Base-by-base conservation (phyloP, 1,140 invertebrate genomes). In the Akabosia matsudoensis region DNA sequence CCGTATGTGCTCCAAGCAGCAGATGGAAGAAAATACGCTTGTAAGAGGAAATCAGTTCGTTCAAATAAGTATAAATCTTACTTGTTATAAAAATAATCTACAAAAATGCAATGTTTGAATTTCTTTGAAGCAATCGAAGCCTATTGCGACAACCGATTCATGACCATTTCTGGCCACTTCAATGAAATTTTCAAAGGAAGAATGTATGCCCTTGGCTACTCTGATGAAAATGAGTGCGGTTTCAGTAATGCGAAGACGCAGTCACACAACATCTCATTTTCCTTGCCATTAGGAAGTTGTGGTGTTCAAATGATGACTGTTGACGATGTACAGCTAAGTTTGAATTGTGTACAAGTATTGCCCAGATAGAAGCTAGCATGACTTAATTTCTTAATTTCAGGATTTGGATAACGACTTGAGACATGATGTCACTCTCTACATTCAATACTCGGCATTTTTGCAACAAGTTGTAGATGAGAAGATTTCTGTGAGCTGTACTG, bases 401-500 rank as follows among this genome's bases (percentile, higher is more conserved):
- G 67, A 77, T 75, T 52, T 79, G 45, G 79, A 79, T 14, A 74
- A 73, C 33, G 72, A 79, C 37, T 72, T 77, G 31, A 30, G 56
- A 16, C 79, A 81, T 73, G 78, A 79, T 45, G 77, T 79, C 14
- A 78, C 70, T 10, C 16, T 81, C 1, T 81, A 81, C 64, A 79
- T 81, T 73, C 80, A 81, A 61, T 81, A 81, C 64, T 81, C 80
- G 4, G 73, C 80, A n/a, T 81, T 54, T 75, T 33, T 81, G n/a
- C 80, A 81, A 33, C 80, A 81, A 78, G 70, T 74, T 2, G 67
- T 78, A 33, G 80, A 81, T 73, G 80, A 81, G 30, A 79, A 79
- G 73, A 45, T 81, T n/a, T 74, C 76, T 28, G 75, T 81, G 14
- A 76, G 22, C 45, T 81, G 80, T 72, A 73, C 78, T 1, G 76